Conservation (phyloP, 2,888 invertebrate species). For the Microctonus aethiopoides region DNA sequence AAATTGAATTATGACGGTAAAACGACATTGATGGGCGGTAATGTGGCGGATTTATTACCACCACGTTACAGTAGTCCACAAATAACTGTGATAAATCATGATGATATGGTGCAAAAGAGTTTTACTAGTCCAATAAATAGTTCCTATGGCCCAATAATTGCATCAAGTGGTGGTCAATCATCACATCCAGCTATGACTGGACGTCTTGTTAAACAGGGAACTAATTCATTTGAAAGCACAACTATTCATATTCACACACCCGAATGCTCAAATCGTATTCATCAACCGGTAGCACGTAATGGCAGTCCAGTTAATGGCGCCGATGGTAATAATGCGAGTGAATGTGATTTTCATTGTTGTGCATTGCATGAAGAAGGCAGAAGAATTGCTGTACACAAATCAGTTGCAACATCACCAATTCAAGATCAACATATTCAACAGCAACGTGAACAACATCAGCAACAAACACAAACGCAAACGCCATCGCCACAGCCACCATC, state of each 20-base stretch:
- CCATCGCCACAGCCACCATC: constrained; percentile 74
- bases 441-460: constrained; percentile 59
- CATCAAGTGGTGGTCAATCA: constrained; percentile 44
- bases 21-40: constrained; percentile 58
- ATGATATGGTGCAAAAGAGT: constrained; percentile 76
- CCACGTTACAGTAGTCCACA: constrained; percentile 78
- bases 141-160: constrained; percentile 59
- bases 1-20: constrained; percentile 68
- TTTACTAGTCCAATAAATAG: constrained; percentile 62
- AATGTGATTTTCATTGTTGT: constrained; percentile 97
- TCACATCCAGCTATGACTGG: constrained; percentile 51
- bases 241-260: constrained; percentile 85
- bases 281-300: constrained; percentile 76
- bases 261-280: constrained; percentile 79
- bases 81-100: constrained; percentile 95
- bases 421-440: constrained; percentile 73
- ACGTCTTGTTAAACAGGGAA: constrained; percentile 70
- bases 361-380: constrained; percentile 93
- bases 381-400: constrained; percentile 91
- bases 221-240: constrained; percentile 76
- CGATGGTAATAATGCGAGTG: constrained; percentile 71
- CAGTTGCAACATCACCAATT: constrained; percentile 92
- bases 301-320: constrained; percentile 73
- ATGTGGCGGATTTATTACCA: constrained; percentile 68
- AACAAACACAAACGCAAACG: constrained; percentile 65